These are phyloP conservation scores for Melanogrammus aeglefinus DNA, from an alignment of 2,797 vertebrate genomes.

Conservation along the genomic window DNA sequence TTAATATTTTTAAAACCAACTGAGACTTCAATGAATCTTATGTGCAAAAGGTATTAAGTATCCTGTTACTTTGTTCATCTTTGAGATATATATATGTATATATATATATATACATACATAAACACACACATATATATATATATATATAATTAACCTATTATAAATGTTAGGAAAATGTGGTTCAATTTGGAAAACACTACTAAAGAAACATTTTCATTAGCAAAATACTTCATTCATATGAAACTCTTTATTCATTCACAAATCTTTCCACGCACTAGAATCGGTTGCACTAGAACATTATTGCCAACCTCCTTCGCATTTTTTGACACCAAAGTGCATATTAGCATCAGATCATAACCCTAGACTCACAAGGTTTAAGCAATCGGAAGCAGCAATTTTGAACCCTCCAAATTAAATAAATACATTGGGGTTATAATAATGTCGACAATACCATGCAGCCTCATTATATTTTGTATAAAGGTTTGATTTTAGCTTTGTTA, in stretches of 20 bases:
- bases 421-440: neutral
- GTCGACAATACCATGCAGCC: neutral
- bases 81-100: neutral
- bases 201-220: constrained; percentile 1
- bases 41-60: constrained; percentile 2
- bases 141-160: neutral
- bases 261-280: neutral
- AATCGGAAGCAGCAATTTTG: neutral
- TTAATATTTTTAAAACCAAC: constrained; percentile 1
- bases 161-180: neutral
- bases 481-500: neutral
- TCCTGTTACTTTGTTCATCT: constrained; percentile 1
- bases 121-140: neutral
- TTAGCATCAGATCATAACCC: neutral
- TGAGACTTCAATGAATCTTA: neutral
- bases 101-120: neutral
- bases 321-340: neutral
- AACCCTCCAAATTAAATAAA: neutral
- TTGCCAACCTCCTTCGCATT: neutral
- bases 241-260: neutral
- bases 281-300: neutral
- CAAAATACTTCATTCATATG: neutral
- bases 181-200: neutral
- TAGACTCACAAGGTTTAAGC: neutral
- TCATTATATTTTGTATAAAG: neutral